Conservation (phyloP, 2,113 vertebrate species). For the Orthonyx spaldingii region DNA sequence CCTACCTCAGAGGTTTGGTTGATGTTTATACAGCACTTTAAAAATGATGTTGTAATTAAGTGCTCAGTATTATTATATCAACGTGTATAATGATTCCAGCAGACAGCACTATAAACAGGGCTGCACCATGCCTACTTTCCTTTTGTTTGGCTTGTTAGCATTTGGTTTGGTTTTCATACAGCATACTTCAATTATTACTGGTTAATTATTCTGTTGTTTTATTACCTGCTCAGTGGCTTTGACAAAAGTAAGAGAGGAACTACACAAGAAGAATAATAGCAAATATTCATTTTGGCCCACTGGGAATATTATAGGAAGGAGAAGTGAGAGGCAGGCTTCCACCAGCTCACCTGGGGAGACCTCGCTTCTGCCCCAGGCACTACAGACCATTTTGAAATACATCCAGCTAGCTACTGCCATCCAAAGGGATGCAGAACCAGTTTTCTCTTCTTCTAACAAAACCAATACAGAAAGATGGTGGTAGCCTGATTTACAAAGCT, state of each 20-base stretch:
- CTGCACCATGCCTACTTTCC: not conserved
- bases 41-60: slow-evolving; percentile 58
- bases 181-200: slow-evolving; percentile 9
- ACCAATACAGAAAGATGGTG: not conserved
- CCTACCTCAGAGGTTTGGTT: slow-evolving; percentile 46
- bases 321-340: not conserved
- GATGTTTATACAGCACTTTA: slow-evolving; percentile 47
- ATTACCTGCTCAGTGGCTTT: slow-evolving; percentile 10
- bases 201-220: slow-evolving; percentile 28
- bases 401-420: not conserved
- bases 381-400: not conserved
- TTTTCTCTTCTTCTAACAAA: not conserved
- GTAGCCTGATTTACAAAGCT: not conserved
- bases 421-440: not conserved
- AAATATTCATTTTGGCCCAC: not conserved
- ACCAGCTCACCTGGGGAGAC: not conserved
- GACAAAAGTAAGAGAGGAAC: not conserved
- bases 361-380: not conserved
- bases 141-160: slow-evolving; percentile 44
- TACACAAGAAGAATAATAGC: not conserved
- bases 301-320: not conserved
- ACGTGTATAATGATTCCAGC: slow-evolving; percentile 28
- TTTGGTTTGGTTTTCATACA: slow-evolving; percentile 35
- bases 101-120: slow-evolving; percentile 46
- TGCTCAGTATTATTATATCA: slow-evolving; percentile 53